Percentiles rank a stretch among this genome's conserved stretches.
These are phyloP conservation scores for Stichopus chloronotus DNA, from an alignment of 35 echinoderm and acorn worm genomes.

Conservation along the genomic window DNA sequence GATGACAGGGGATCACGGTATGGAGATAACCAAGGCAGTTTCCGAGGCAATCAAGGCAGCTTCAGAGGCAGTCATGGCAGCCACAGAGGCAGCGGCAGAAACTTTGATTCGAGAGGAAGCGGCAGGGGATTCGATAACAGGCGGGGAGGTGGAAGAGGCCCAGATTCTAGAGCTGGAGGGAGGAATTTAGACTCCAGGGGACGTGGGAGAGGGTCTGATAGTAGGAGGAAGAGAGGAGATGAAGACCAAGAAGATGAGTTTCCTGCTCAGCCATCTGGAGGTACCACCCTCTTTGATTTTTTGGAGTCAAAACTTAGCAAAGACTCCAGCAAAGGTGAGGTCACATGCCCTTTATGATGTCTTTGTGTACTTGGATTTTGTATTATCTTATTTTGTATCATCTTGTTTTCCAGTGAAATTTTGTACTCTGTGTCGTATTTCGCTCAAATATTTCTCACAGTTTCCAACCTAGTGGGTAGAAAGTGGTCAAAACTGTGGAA, in stretches of 20 bases:
- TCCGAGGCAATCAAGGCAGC: background rate
- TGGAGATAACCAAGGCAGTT: background rate
- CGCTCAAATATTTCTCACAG: too few relatives aligned
- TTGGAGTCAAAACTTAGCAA: conserved; percentile 84
- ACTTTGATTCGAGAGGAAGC: conserved; percentile 9
- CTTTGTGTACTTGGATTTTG: background rate
- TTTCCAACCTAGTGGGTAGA: too few relatives aligned
- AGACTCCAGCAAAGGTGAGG: conserved; percentile 53
- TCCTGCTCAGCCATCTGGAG: conserved; percentile 71
- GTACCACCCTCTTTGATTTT: conserved; percentile 93
- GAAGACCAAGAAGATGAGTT: conserved; percentile 78
- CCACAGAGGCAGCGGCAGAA: background rate
- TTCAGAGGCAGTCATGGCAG: background rate
- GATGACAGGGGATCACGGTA: conserved; percentile 18
- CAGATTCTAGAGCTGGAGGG: conserved; percentile 13
- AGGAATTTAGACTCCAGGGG: background rate
- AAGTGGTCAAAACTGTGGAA: too few relatives aligned
- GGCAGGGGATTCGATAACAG: conserved; percentile 34
- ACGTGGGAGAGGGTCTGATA: conserved; percentile 8
- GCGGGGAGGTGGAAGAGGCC: background rate
- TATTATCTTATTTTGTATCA: background rate
- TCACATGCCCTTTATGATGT: background rate
- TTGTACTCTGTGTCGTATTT: background rate
- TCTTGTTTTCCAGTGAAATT: background rate
- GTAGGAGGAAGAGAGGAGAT: conserved; percentile 43